phyloP scores from a whole-genome alignment of 1,140 invertebrate genomes.

The Trialeurodes vaporariorum region DNA sequence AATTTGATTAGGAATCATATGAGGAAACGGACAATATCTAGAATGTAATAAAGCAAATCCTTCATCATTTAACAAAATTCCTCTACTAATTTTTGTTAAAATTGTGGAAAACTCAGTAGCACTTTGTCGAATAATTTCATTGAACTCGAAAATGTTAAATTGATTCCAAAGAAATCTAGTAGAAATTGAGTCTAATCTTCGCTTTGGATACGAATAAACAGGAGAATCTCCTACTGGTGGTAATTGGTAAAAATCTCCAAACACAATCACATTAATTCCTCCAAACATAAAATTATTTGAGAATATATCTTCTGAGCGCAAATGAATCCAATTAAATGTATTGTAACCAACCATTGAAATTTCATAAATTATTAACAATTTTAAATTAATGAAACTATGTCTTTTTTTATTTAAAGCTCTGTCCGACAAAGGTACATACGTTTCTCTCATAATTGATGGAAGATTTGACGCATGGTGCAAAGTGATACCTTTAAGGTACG shows the following conservation, averaged over 20 bases:
- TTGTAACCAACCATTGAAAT: conserved; percentile 31
- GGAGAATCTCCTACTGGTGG: conserved; percentile 18
- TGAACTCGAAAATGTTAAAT: not conserved
- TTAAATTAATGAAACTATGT: conserved; percentile 22
- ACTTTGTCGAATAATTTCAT: conserved; percentile 2
- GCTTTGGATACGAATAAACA: conserved; percentile 13
- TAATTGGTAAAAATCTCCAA: conserved; percentile 25
- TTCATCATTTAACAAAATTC: not conserved
- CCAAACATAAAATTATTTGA: conserved; percentile 21
- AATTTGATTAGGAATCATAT: not conserved
- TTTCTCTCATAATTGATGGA: not conserved
- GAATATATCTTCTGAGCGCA: conserved; percentile 17
- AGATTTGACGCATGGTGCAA: conserved; percentile 5
- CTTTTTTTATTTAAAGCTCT: conserved; percentile 24
- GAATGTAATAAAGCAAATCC: not conserved
- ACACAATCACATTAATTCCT: conserved; percentile 18
- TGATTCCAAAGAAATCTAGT: not conserved
- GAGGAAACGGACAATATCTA: not conserved
- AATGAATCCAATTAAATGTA: conserved; percentile 19
- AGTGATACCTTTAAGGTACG: conserved; percentile 7
- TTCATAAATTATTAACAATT: conserved; percentile 30
- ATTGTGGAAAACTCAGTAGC: not conserved
- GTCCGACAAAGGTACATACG: conserved; percentile 13
- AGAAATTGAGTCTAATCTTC: not conserved
- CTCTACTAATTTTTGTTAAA: not conserved